These are phyloP conservation scores for Mastomys coucha DNA, from an alignment of 2,113 vertebrate genomes.

Conservation along the genomic window DNA sequence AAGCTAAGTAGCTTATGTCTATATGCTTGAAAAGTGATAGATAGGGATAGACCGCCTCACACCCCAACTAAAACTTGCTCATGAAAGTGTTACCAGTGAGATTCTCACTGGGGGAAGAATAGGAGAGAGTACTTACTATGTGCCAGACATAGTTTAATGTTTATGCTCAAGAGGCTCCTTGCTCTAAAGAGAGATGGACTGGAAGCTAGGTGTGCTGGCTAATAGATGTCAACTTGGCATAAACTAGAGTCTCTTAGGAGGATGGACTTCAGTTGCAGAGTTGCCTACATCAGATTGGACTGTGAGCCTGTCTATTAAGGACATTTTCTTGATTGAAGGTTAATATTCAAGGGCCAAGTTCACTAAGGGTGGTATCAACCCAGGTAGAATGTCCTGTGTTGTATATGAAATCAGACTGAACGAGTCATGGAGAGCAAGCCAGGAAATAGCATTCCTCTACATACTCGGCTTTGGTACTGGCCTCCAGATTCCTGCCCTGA, in stretches of 20 bases:
- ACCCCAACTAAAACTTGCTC: background rate
- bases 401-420: background rate
- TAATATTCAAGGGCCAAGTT: background rate
- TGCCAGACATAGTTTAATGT: slow-evolving; percentile 12
- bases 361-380: background rate
- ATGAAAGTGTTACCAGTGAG: slow-evolving; percentile 36
- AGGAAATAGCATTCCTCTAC: background rate
- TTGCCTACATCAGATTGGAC: background rate
- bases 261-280: background rate
- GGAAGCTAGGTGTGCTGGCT: background rate
- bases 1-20: background rate
- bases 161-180: slow-evolving; percentile 30
- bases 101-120: background rate
- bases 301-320: background rate
- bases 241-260: background rate
- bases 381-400: background rate
- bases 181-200: background rate
- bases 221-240: background rate
- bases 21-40: background rate
- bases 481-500: background rate
- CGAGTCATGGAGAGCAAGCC: too few relatives aligned
- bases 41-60: background rate
- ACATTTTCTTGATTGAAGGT: background rate
- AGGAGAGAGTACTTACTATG: background rate
- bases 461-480: background rate